Conservation (phyloP, 1,140 invertebrate species). For the Sinella curviseta region DNA sequence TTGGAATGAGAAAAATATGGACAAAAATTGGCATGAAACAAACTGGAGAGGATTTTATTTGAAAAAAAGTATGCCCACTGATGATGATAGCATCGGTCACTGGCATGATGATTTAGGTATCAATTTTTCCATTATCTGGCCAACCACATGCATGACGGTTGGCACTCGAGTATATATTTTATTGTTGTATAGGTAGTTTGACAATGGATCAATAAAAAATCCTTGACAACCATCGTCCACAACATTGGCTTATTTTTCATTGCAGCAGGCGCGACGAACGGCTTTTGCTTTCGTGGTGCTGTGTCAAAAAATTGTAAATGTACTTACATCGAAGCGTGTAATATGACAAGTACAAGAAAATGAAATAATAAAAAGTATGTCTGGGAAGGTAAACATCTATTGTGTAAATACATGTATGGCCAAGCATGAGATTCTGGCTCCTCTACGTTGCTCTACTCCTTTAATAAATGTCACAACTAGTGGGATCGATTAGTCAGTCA, state of each 20-base stretch:
- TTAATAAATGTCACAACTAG: background rate
- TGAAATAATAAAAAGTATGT: no score
- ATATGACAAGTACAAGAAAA: no score
- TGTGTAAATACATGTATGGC: no score
- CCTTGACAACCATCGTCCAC: background rate
- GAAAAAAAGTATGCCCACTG: no score
- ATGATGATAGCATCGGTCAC: background rate
- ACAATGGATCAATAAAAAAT: background rate
- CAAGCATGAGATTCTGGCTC: no score
- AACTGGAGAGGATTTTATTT: no score
- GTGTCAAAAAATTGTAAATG: background rate
- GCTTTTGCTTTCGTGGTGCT: no score
- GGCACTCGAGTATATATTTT: background rate
- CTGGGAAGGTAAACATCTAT: no score
- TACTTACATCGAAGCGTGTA: no score
- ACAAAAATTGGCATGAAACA: no score
- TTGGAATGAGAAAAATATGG: no score
- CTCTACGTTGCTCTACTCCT: no score
- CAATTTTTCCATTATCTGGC: background rate
- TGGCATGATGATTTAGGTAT: background rate
- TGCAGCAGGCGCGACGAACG: background rate
- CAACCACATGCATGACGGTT: background rate
- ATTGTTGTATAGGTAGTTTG: background rate
- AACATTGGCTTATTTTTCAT: background rate
- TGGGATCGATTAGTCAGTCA: background rate